phyloP scores from a whole-genome alignment of 2,888 invertebrate species.

The Peribatodes rhomboidaria region DNA sequence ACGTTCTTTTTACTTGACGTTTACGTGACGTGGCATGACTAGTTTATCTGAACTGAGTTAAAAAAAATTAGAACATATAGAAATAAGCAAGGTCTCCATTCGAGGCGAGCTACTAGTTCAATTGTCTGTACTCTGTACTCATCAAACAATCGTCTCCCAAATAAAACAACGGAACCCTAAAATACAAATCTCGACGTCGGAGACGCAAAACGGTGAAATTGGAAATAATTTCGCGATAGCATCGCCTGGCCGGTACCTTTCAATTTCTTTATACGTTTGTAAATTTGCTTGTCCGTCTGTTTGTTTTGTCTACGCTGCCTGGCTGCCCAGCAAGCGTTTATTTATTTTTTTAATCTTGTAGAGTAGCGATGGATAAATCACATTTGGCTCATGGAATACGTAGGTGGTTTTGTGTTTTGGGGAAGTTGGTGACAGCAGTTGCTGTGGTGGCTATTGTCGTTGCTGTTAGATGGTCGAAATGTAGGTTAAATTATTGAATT shows the following conservation, averaged over 20 bases:
- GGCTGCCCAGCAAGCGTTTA: slow-evolving; percentile 11
- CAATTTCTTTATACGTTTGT: slow-evolving; percentile 76
- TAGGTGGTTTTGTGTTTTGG: not conserved
- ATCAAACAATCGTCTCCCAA: not conserved
- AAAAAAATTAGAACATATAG: too few species aligned
- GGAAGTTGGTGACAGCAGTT: too few species aligned
- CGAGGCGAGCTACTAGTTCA: too few species aligned
- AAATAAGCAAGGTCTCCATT: too few species aligned
- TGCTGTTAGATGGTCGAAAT: too few species aligned
- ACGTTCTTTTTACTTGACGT: too few species aligned
- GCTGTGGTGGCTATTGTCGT: too few species aligned
- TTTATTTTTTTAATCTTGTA: slow-evolving; percentile 25
- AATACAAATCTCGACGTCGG: slow-evolving; percentile 65
- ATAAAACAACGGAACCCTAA: slow-evolving; percentile 40
- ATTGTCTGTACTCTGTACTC: too few species aligned
- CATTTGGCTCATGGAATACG: not conserved
- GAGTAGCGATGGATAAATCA: slow-evolving; percentile 28
- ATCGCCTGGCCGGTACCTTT: slow-evolving; percentile 77
- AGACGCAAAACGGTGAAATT: slow-evolving; percentile 85
- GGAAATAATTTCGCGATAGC: slow-evolving; percentile 85
- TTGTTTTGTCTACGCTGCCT: slow-evolving; percentile 28
- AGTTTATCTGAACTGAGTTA: too few species aligned
- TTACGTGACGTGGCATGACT: too few species aligned
- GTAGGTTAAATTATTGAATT: too few species aligned
- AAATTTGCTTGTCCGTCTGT: slow-evolving; percentile 36